phyloP scores from a whole-genome alignment of 2,113 vertebrate species.

The Rhinichthys klamathensis region DNA sequence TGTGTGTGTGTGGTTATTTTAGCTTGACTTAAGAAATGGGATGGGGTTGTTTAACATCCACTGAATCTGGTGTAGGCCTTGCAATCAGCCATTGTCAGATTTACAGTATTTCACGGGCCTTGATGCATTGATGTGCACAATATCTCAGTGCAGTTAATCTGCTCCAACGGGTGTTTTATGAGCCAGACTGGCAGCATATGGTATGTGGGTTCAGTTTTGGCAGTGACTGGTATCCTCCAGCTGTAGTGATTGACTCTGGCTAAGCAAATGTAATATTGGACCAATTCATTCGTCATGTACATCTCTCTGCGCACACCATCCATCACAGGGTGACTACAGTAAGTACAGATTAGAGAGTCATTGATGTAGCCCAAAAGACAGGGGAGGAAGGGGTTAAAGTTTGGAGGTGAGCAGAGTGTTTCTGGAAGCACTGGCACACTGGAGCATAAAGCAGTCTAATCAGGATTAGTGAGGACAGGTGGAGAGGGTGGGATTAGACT shows the following conservation, averaged over 20 bases:
- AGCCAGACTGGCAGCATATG: conserved; percentile 27
- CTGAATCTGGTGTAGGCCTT: not conserved
- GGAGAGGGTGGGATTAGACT: conserved; percentile 52
- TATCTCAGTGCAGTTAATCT: not conserved
- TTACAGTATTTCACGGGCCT: not conserved
- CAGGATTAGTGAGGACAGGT: conserved; percentile 55
- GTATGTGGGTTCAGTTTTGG: conserved; percentile 8
- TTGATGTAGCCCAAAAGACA: not conserved
- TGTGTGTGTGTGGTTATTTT: too few relatives aligned
- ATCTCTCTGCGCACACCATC: not conserved
- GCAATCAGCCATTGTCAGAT: not conserved
- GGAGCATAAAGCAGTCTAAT: conserved; percentile 54
- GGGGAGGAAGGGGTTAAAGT: not conserved
- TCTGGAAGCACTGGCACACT: conserved; percentile 41
- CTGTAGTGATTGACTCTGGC: conserved; percentile 44
- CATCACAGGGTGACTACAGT: not conserved
- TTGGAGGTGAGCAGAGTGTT: conserved; percentile 13
- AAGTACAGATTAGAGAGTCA: not conserved
- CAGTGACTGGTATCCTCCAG: conserved; percentile 25
- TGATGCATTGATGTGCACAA: not conserved
- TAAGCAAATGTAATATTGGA: conserved; percentile 30
- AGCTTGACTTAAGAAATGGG: not conserved
- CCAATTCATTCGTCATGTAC: not conserved
- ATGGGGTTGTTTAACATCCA: not conserved
- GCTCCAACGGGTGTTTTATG: conserved; percentile 1